Percentiles rank a stretch among this genome's conserved stretches.
Conservation (phyloP, 2,113 vertebrate genomes). For the Lamprologus speciosus region DNA sequence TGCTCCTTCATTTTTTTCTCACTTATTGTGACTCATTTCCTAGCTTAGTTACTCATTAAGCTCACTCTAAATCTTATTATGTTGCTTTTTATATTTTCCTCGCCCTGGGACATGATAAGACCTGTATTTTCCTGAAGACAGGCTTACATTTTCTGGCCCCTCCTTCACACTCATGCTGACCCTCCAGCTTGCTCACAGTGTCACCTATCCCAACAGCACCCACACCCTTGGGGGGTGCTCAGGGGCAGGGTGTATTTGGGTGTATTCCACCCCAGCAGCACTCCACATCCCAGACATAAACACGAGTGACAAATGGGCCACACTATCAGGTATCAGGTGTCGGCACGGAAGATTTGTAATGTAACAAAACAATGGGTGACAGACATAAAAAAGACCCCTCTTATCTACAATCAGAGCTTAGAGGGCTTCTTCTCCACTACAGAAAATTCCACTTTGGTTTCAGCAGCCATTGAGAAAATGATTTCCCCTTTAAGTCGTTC, state of each 20-base stretch:
- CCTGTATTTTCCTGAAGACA: slow-evolving; percentile 36
- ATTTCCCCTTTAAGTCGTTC: slow-evolving; percentile 18
- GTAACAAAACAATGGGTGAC: slow-evolving; percentile 51
- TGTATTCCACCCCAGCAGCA: slow-evolving; percentile 6
- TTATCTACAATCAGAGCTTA: slow-evolving; percentile 22
- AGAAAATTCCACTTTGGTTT: slow-evolving; percentile 9
- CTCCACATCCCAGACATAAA: slow-evolving; percentile 59
- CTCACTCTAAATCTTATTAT: background rate
- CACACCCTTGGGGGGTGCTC: background rate
- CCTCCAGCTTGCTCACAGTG: background rate
- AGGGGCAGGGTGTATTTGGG: background rate
- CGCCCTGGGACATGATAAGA: slow-evolving; percentile 22
- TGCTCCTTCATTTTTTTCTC: background rate
- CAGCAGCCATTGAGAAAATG: slow-evolving; percentile 15
- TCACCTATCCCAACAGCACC: slow-evolving; percentile 32
- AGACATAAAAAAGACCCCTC: slow-evolving; percentile 20
- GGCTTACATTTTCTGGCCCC: background rate
- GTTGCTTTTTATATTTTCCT: background rate
- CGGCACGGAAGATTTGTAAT: slow-evolving; percentile 53
- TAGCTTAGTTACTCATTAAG: background rate
- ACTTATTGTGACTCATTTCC: background rate
- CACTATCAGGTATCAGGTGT: slow-evolving; percentile 62
- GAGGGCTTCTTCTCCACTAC: background rate
- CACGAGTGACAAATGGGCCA: slow-evolving; percentile 63
- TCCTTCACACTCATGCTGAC: slow-evolving; percentile 19